phyloP scores from a whole-genome alignment of 2,113 vertebrate genomes.

The Vombatus ursinus region DNA sequence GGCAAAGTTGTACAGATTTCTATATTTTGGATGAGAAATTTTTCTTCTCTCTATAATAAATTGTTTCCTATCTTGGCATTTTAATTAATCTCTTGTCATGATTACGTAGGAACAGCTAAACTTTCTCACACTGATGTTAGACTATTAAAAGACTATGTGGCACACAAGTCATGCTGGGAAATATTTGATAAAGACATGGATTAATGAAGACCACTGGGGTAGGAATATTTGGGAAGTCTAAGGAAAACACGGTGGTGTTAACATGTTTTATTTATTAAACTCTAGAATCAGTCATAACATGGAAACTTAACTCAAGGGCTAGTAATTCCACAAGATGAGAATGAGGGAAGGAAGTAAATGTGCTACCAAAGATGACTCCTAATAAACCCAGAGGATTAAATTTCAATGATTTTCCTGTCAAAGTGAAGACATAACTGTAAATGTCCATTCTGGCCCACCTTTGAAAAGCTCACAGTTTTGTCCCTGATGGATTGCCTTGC shows the following conservation, averaged over 20 bases:
- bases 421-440: slow-evolving; percentile 81
- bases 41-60: slow-evolving; percentile 99
- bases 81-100: slow-evolving; percentile 90
- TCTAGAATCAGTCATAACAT: slow-evolving; percentile 69
- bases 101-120: slow-evolving; percentile 83
- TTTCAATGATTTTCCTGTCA: slow-evolving; percentile 82
- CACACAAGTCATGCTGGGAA: slow-evolving; percentile 74
- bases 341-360: slow-evolving; percentile 81
- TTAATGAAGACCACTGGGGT: slow-evolving; percentile 68
- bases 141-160: slow-evolving; percentile 68
- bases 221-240: slow-evolving; percentile 70
- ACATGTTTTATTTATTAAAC: slow-evolving; percentile 63
- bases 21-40: slow-evolving; percentile 99
- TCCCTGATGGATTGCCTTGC: slow-evolving; percentile 80
- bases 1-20: slow-evolving; percentile 99
- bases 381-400: slow-evolving; percentile 82
- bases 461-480: slow-evolving; percentile 77
- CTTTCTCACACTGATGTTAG: slow-evolving; percentile 78
- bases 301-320: slow-evolving; percentile 79
- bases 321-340: slow-evolving; percentile 79
- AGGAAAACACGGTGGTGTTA: slow-evolving; percentile 68
- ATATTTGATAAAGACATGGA: slow-evolving; percentile 70
- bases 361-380: slow-evolving; percentile 79
- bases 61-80: slow-evolving; percentile 94
- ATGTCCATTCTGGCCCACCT: slow-evolving; percentile 77